Evolutionary conservation across 2,888 invertebrate species (phyloP).

Genomic region (Standfussiana lucernea): DNA sequence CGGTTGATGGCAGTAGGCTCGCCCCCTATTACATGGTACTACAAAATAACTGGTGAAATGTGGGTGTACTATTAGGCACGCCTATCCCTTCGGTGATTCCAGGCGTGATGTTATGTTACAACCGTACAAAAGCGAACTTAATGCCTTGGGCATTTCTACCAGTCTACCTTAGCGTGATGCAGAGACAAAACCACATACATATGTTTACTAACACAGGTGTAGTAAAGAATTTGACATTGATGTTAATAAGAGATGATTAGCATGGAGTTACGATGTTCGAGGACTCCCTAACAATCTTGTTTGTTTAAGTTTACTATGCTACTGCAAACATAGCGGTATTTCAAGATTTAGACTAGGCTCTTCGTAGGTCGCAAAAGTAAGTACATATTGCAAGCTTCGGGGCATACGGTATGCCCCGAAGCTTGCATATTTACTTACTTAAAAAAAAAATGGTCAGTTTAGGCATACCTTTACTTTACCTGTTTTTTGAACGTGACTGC

Average conservation of each 20-base stretch:
- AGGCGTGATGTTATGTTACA: too few relatives aligned
- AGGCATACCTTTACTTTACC: not conserved
- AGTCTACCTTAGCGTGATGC: not conserved
- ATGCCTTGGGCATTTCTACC: not conserved
- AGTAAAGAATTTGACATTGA: constrained; percentile 34
- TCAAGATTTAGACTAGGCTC: not conserved
- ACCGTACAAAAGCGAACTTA: not conserved
- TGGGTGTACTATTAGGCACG: too few relatives aligned
- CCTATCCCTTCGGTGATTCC: too few relatives aligned
- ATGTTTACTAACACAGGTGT: not conserved
- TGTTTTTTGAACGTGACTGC: not conserved
- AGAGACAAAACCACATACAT: not conserved
- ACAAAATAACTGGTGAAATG: too few relatives aligned
- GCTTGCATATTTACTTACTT: too few relatives aligned
- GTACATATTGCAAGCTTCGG: constrained; percentile 3
- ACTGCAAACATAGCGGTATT: constrained; percentile 1
- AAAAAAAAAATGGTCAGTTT: too few relatives aligned
- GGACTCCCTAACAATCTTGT: constrained; percentile 44
- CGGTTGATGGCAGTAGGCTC: too few relatives aligned
- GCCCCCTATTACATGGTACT: too few relatives aligned
- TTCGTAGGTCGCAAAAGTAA: not conserved
- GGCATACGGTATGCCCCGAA: too few relatives aligned
- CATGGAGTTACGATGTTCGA: constrained; percentile 5
- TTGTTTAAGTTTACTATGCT: not conserved
- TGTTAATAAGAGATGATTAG: constrained; percentile 7